Conservation (phyloP, 2,797 vertebrate species). For the Catharus ustulatus region DNA sequence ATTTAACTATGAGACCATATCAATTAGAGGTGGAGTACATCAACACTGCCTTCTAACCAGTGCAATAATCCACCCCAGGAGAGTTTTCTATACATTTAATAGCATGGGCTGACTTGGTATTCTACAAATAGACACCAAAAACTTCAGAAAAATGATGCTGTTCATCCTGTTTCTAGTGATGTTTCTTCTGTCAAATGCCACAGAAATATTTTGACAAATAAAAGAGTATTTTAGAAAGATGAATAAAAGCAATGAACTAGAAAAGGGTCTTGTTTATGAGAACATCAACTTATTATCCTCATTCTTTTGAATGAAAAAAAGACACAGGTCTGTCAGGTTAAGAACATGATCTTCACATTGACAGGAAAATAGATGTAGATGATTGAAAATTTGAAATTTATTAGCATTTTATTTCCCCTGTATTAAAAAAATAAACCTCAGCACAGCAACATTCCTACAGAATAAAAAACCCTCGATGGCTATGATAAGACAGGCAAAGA, state of each 20-base stretch:
- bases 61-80: not conserved
- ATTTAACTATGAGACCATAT: not conserved
- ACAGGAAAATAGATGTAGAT: not conserved
- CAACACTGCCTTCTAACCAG: not conserved
- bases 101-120: not conserved
- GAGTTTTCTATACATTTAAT: not conserved
- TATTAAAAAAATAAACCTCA: not conserved
- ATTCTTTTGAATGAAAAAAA: not conserved
- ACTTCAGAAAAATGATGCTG: not conserved
- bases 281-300: not conserved
- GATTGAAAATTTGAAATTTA: not conserved
- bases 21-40: not conserved
- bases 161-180: not conserved
- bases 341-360: not conserved
- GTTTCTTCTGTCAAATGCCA: not conserved
- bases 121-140: not conserved
- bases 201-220: constrained; percentile 3
- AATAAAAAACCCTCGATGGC: not conserved
- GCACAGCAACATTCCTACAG: not conserved
- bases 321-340: not conserved
- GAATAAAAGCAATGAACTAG: not conserved
- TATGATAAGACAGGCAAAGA: not conserved
- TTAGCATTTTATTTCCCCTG: not conserved
- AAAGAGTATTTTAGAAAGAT: not conserved
- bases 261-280: not conserved